Percentiles rank a stretch among this genome's conserved stretches.
These are phyloP conservation scores for Tichodroma muraria DNA, from an alignment of 2,113 vertebrate genomes.

Conservation along the genomic window DNA sequence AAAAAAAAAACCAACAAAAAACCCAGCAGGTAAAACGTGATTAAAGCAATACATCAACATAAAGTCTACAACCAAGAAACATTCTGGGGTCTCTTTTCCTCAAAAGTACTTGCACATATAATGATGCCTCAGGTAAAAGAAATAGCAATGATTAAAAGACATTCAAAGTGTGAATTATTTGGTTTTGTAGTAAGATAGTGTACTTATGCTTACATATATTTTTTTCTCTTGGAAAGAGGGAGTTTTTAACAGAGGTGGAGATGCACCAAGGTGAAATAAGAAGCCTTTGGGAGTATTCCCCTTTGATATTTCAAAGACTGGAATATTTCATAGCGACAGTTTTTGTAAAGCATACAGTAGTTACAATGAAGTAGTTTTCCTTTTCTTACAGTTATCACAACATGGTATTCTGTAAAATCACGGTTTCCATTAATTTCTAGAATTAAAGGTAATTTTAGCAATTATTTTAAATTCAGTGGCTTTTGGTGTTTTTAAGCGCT, in stretches of 20 bases:
- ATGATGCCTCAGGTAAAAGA: background rate
- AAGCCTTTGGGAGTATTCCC: background rate
- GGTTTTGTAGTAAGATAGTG: background rate
- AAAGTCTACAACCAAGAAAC: background rate
- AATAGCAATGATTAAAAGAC: background rate
- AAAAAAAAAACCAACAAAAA: background rate
- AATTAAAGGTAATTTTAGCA: background rate
- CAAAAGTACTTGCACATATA: background rate
- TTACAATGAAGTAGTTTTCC: background rate
- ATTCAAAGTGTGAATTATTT: background rate
- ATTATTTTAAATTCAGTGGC: background rate
- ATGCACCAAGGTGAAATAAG: background rate
- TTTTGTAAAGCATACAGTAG: background rate
- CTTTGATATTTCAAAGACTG: background rate
- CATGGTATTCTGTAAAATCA: background rate
- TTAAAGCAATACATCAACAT: background rate
- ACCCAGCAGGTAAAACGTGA: background rate
- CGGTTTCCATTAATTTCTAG: background rate
- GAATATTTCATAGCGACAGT: background rate
- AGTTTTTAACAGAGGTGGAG: background rate
- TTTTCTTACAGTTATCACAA: background rate
- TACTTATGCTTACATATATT: background rate
- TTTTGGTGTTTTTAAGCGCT: background rate
- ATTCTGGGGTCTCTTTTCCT: background rate
- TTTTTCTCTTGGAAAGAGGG: background rate